Evolutionary conservation across 2,888 invertebrate species (phyloP).

Genomic region (Julus scandinavius): DNA sequence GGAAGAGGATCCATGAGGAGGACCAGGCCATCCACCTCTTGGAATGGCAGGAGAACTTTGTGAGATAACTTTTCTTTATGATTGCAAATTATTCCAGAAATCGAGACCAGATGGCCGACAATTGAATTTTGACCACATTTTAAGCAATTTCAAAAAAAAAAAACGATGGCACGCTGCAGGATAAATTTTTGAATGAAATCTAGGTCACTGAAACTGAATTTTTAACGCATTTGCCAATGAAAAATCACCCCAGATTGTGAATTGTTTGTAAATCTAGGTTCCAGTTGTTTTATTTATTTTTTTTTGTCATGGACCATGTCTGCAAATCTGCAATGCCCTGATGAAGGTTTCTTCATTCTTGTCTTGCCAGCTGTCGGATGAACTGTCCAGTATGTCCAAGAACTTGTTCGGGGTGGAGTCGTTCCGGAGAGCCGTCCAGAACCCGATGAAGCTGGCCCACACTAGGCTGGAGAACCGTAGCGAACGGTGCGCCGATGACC

Average conservation of each 20-base stretch:
- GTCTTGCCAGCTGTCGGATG: not conserved
- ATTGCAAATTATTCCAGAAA: not conserved
- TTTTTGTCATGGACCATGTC: not conserved
- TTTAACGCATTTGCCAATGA: no score
- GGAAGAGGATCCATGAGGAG: conserved; percentile 37
- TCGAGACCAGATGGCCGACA: not conserved
- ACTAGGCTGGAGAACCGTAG: conserved; percentile 59
- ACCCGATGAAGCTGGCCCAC: conserved; percentile 59
- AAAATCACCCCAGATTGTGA: no score
- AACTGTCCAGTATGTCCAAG: conserved; percentile 5
- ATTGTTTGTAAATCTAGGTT: not conserved
- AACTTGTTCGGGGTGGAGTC: conserved; percentile 19
- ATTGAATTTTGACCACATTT: not conserved
- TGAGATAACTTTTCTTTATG: not conserved
- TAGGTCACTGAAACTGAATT: no score
- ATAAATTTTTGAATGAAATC: no score
- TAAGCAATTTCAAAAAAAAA: not conserved
- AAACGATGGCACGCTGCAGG: no score
- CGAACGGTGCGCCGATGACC: conserved; percentile 56
- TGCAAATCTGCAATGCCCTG: not conserved
- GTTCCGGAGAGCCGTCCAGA: conserved; percentile 4
- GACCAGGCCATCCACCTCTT: conserved; percentile 31
- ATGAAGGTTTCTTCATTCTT: not conserved
- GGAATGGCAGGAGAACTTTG: conserved; percentile 45
- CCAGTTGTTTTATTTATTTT: not conserved